phyloP scores from a whole-genome alignment of 1,140 invertebrate species.

The Cotesia glomerata region DNA sequence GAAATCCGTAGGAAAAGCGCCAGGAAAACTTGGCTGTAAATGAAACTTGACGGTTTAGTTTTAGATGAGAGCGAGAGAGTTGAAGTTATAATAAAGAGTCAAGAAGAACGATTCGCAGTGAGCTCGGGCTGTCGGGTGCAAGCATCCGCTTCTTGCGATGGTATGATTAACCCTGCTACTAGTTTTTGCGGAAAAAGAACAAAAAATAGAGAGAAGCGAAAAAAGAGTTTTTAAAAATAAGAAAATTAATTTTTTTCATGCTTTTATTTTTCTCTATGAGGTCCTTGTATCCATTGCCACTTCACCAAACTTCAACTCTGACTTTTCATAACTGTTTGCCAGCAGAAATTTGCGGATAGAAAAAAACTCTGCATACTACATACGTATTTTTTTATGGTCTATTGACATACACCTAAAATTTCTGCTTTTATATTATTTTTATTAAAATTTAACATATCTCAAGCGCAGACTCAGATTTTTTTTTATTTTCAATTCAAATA shows the following conservation, averaged over 20 bases:
- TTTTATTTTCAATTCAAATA: too few relatives aligned
- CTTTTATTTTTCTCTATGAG: background rate
- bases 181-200: background rate
- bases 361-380: too few relatives aligned
- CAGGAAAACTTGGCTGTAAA: slow-evolving; percentile 44
- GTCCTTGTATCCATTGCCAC: too few relatives aligned
- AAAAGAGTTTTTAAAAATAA: background rate
- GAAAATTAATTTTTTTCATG: background rate
- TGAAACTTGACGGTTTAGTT: slow-evolving; percentile 28
- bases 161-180: slow-evolving; percentile 31
- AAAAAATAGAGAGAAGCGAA: background rate
- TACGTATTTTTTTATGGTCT: too few relatives aligned
- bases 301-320: too few relatives aligned
- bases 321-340: too few relatives aligned
- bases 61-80: slow-evolving; percentile 20
- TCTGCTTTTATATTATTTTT: too few relatives aligned
- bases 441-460: too few relatives aligned
- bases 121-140: slow-evolving; percentile 27
- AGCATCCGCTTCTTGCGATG: slow-evolving; percentile 25
- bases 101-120: slow-evolving; percentile 6
- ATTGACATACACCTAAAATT: too few relatives aligned
- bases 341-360: too few relatives aligned
- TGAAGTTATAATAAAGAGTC: slow-evolving; percentile 4
- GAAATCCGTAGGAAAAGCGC: background rate
- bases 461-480: too few relatives aligned